Base-by-base conservation (phyloP, 2,113 vertebrate species). In the Cisticola juncidis region DNA sequence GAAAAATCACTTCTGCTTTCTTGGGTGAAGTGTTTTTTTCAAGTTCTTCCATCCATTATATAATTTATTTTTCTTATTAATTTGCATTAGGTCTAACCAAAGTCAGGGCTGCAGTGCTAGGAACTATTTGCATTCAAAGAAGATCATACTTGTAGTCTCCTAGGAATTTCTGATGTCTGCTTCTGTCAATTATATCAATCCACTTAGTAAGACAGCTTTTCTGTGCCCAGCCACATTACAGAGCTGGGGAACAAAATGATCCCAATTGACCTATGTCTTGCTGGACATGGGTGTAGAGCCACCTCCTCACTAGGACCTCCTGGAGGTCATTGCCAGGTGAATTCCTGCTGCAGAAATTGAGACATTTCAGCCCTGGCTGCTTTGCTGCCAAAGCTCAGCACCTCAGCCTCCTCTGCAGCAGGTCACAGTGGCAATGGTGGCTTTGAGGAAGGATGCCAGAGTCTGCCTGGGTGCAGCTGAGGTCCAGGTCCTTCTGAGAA, bases 111-210 rank as follows among this genome's bases (percentile, higher is more conserved):
- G 69, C 81, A 80, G 71, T 78, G 40, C 33, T 64, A 45, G 68
- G 71, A 83, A 36, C 44, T 56, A 62, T 73, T 56, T 28, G 44
- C 57, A 23, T 80, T 82, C 82, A 64, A 68, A 92, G 73, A 73
- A 23, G 54, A 80, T 60, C n/a, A 35, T 13, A 29, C 17, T 23
- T 6, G 1, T 56, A 35, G 81, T 86, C 70, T 91, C 81, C 54
- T 22, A 51, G 93, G 72, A 74, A 81, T 65, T 90, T 88, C 47
- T 96, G 82, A 86, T 92, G 80, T 66, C 88, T 81, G 42, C 35
- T 92, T 73, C 42, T 81, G 82, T 74, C 86, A 78, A 51, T 93
- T 93, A 47, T 25, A 86, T 74, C 90, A 90, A 90, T 65, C 66
- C 71, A 82, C 71, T 90, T 77, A 60, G 36, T 79, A 48, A 85